Conservation (phyloP, 2,797 vertebrate genomes). For the Megalops cyprinoides region DNA sequence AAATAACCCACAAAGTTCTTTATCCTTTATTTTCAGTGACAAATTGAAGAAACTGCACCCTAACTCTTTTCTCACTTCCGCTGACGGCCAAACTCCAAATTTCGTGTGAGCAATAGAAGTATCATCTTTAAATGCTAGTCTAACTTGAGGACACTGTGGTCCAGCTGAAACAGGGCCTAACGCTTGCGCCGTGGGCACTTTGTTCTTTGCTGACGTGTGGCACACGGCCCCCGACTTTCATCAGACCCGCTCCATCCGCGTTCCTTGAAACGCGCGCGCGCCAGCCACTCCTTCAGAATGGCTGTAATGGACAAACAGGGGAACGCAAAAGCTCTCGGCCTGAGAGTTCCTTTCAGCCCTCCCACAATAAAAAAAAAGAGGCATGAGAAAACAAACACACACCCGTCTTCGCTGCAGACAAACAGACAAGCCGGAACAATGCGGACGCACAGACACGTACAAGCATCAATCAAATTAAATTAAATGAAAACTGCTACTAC, state of each 20-base stretch:
- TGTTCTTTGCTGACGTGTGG: neutral
- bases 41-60: neutral
- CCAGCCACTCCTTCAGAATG: constrained; percentile 35
- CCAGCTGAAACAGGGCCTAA: no score
- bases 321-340: constrained; percentile 53
- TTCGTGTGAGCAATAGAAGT: no score
- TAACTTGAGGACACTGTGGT: no score
- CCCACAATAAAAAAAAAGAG: constrained; percentile 46
- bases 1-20: neutral
- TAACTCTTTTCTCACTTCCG: no score
- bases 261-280: neutral
- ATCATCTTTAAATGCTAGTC: no score
- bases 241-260: neutral
- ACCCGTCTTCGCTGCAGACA: constrained; percentile 68
- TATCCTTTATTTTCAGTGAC: neutral
- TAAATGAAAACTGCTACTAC: constrained; percentile 71
- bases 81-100: no score
- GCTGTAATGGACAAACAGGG: constrained; percentile 57
- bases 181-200: no score
- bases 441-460: constrained; percentile 67
- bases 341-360: constrained; percentile 54
- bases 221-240: neutral
- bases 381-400: constrained; percentile 70
- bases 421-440: constrained; percentile 73
- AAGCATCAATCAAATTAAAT: constrained; percentile 74